Evolutionary conservation across 2,888 invertebrate genomes (phyloP), one percentile per base, ranked within the genome.

Genomic region (Xanthia togata): DNA sequence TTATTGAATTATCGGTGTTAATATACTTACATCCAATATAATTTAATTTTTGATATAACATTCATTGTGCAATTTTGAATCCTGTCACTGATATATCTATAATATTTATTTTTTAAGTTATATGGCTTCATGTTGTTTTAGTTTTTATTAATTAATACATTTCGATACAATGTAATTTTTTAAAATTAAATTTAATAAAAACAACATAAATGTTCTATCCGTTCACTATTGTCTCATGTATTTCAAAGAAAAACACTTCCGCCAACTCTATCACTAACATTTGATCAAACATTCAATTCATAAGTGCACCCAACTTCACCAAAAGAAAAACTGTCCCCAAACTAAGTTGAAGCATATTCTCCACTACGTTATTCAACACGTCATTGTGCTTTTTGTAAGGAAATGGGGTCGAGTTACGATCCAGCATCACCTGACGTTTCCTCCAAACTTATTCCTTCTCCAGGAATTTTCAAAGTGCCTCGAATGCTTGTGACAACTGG

Each of bases 401-500:
- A 76, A 87, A 78, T 38, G 83, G 72, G 63, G 86, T 74, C 72
- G 55, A 41, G 60, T 73, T 79, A 78, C 76, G 59, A 76, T 70
- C 71, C 12, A 76, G 53, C 70, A 55, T 53, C 83, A 75, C 70
- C 83, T 79, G 79, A 79, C 76, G 57, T 72, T 76, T 73, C 38
- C 38, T 63, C 57, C 38, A 79, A 83, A 84, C 79, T 76, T 83
- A 79, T 83, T 74, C 73, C 69, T 76, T 44, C 55, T 64, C 0
- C 44, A 55, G n/a, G 57, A 79, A 83, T 79, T 75, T 74, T 59
- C 72, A 79, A 83, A 85, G 75, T 57, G 55, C 38, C 71, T 72
- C 41, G 70, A 82, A 83, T 86, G 74, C 44, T 68, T 68, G 69
- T 74, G 86, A 84, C 83, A 76, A 76, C 86, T 81, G 55, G 83